Percentiles rank a stretch among this genome's conserved stretches.
phyloP scores from a whole-genome alignment of 2,888 invertebrate genomes.

The Chydorus sphaericus region DNA sequence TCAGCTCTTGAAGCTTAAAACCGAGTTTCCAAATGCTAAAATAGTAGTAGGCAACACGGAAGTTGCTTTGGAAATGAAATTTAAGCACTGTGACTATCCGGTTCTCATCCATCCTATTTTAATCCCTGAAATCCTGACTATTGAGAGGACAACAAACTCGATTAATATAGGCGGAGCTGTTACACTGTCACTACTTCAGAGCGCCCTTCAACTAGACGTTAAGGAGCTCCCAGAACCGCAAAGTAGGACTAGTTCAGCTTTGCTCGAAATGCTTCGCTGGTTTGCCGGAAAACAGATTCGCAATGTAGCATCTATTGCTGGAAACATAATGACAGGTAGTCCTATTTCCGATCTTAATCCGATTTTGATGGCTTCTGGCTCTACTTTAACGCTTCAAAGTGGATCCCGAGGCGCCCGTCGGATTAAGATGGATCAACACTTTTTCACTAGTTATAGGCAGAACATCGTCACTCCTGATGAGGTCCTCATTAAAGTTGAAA shows the following conservation, averaged over 20 bases:
- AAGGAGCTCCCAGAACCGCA: slow-evolving; percentile 32
- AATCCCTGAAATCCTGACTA: slow-evolving; percentile 49
- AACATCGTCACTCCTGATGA: slow-evolving; percentile 59
- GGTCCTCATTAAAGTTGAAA: slow-evolving; percentile 57
- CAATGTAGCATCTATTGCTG: slow-evolving; percentile 81
- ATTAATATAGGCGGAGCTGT: slow-evolving; percentile 63
- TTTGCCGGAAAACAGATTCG: slow-evolving; percentile 92
- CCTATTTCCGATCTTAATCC: slow-evolving; percentile 94
- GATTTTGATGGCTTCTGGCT: slow-evolving; percentile 61
- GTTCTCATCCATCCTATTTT: slow-evolving; percentile 55
- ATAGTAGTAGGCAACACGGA: slow-evolving; percentile 84
- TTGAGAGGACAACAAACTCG: slow-evolving; percentile 38
- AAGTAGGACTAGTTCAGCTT: slow-evolving; percentile 29
- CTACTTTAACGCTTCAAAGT: slow-evolving; percentile 16
- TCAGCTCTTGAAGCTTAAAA: slow-evolving; percentile 51
- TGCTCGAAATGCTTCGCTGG: slow-evolving; percentile 75
- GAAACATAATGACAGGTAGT: slow-evolving; percentile 88
- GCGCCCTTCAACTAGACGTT: slow-evolving; percentile 34
- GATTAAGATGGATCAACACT: slow-evolving; percentile 54
- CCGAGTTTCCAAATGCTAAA: slow-evolving; percentile 48
- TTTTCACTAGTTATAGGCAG: slow-evolving; percentile 74
- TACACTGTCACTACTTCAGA: slow-evolving; percentile 58
- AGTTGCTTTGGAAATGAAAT: slow-evolving; percentile 78
- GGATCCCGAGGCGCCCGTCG: slow-evolving; percentile 27
- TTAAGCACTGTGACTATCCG: slow-evolving; percentile 65